Base-by-base conservation (phyloP, 2,113 vertebrate species). In the Caranx melampygus region DNA sequence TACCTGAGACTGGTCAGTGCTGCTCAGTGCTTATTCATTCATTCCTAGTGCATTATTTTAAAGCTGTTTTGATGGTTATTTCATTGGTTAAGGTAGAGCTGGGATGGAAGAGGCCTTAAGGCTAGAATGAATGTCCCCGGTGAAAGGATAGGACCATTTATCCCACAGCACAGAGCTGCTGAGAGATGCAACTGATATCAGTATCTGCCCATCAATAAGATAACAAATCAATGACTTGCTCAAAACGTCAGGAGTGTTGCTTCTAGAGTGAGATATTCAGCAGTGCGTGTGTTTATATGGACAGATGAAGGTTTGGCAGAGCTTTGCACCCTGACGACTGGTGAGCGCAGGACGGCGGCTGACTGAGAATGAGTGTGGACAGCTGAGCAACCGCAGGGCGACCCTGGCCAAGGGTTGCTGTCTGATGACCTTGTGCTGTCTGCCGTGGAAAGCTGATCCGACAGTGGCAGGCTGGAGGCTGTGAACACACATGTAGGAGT, bases 391-490 rank as follows among this genome's bases (percentile, higher is more conserved):
- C 91, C 18, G 47, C n/a, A 15, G 92, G 89, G 87, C 40, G 81
- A 82, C 83, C 89, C 75, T 31, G 62, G 78, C 55, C 42, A 10
- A 71, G 84, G 84, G 83, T 91, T 75, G 15, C 58, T 75, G 3
- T 90, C 88, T 82, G 78, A 91, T 93, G 88, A 93, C 93, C 93
- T 94, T 94, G 93, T 88, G 86, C 83, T 89, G 85, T 91, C 89
- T 90, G 86, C 84, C 52, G 81, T 85, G 75, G 81, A 92, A 90
- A 93, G 79, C 68, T 72, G 87, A 93, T 93, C 89, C 93, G 93
- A 94, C 93, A 94, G 91, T 67, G 21, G 1, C 21, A 58, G 62
- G 84, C 93, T 79, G 1, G 8, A 52, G 85, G 93, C 85, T 10
- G 2, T 34, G 21, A 64, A 82, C 84, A 72, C 75, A 80, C 82